These are phyloP conservation scores for Pecten maximus DNA, from an alignment of 2,888 invertebrate genomes.

Conservation along the genomic window DNA sequence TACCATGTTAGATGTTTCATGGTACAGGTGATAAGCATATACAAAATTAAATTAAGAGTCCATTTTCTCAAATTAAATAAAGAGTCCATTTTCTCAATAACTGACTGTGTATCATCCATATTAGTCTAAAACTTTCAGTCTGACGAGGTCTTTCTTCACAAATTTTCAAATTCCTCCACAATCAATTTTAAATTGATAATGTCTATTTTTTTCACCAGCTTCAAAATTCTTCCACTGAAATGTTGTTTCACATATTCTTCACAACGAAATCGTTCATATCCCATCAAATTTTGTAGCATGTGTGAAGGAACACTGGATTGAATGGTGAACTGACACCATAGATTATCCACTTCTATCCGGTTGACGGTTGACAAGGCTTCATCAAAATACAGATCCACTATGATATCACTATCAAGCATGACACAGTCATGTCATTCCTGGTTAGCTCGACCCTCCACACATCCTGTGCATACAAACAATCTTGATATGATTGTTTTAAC, in stretches of 20 bases:
- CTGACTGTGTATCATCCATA: not conserved
- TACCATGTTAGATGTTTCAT: too few species aligned
- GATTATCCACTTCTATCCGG: not conserved
- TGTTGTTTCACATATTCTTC: not conserved
- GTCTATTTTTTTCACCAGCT: not conserved
- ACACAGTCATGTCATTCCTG: not conserved
- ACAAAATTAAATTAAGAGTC: too few species aligned
- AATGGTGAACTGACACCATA: not conserved
- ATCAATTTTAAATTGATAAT: too few species aligned
- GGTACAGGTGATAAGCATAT: too few species aligned
- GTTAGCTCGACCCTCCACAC: not conserved
- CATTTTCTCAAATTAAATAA: too few species aligned
- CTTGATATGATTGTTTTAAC: not conserved
- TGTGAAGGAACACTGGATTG: not conserved
- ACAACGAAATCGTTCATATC: not conserved
- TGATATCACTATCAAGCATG: not conserved
- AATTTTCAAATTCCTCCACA: too few species aligned
- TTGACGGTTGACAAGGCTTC: not conserved
- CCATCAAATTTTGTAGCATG: not conserved
- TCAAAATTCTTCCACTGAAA: not conserved
- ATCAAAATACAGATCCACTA: not conserved
- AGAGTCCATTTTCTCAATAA: too few species aligned
- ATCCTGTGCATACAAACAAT: not conserved
- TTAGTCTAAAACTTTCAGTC: not conserved
- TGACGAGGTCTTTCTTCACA: too few species aligned